These are phyloP conservation scores for Philotrypesis tridentata DNA, from an alignment of 1,140 invertebrate genomes.

Conservation along the genomic window DNA sequence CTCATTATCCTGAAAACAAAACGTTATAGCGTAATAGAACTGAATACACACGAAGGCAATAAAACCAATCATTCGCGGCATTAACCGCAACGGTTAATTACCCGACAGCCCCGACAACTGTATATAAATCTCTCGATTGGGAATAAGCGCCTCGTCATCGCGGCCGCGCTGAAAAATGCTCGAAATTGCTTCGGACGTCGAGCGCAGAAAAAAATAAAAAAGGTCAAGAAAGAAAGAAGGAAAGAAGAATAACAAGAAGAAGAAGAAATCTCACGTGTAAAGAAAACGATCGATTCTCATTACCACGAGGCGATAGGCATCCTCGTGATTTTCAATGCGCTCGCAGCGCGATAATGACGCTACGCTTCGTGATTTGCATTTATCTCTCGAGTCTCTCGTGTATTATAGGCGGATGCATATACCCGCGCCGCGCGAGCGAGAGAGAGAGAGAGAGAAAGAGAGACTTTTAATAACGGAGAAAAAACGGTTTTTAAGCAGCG, in stretches of 20 bases:
- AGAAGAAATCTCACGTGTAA: not conserved
- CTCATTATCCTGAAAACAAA: not conserved
- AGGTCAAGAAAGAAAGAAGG: too few species aligned
- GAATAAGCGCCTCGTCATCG: not conserved
- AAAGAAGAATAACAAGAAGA: too few species aligned
- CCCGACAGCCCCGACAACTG: not conserved
- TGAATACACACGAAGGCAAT: not conserved
- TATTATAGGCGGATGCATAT: conserved; percentile 21
- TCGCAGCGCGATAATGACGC: conserved; percentile 29
- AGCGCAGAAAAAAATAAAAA: too few species aligned
- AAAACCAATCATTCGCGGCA: not conserved
- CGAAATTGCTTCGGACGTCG: not conserved
- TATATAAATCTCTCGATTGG: not conserved
- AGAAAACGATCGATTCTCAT: conserved; percentile 38
- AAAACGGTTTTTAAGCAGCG: not conserved
- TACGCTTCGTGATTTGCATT: conserved; percentile 43
- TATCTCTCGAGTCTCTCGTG: too few species aligned
- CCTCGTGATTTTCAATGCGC: conserved; percentile 40
- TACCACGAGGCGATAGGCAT: conserved; percentile 31
- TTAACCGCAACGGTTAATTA: not conserved
- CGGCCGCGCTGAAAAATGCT: conserved; percentile 12
- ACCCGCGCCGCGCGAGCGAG: too few species aligned
- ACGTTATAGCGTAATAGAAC: not conserved
- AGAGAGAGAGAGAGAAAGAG: not conserved
- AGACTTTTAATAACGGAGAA: not conserved